Conservation (phyloP, 2,797 vertebrate species). For the Sebastes trivittatus region DNA sequence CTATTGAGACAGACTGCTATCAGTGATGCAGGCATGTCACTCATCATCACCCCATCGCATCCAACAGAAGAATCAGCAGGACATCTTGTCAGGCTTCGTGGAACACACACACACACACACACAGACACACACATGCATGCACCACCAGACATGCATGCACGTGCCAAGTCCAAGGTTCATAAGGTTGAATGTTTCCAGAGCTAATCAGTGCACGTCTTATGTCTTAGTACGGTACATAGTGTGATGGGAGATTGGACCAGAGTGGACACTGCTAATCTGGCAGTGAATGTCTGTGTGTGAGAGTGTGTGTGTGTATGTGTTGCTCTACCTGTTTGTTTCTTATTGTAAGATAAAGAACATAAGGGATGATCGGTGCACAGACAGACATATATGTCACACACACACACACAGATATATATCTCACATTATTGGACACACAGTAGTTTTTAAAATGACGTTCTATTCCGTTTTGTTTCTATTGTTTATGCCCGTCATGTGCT, state of each 20-base stretch:
- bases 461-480: constrained; percentile 17
- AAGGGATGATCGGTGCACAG: neutral
- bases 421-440: neutral
- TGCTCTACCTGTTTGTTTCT: constrained; percentile 5
- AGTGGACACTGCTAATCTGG: constrained; percentile 49
- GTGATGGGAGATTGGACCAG: constrained; percentile 36
- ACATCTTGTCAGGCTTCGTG: constrained; percentile 48
- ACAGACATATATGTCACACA: neutral
- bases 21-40: constrained; percentile 67
- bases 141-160: constrained; percentile 16
- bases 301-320: constrained; percentile 2
- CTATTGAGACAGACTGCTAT: constrained; percentile 63
- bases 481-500: constrained; percentile 27
- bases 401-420: neutral
- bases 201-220: constrained; percentile 61
- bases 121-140: neutral
- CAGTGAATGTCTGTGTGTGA: constrained; percentile 1
- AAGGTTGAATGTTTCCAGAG: constrained; percentile 59
- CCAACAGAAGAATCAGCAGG: constrained; percentile 62
- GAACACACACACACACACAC: constrained; percentile 26
- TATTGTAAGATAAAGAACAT: constrained; percentile 7
- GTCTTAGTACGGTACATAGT: constrained; percentile 43
- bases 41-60: constrained; percentile 66
- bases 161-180: constrained; percentile 59
- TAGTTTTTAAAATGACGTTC: neutral